Evolutionary conservation across 2,797 vertebrate genomes (phyloP).

Genomic region (Dromococcyx pavoninus): DNA sequence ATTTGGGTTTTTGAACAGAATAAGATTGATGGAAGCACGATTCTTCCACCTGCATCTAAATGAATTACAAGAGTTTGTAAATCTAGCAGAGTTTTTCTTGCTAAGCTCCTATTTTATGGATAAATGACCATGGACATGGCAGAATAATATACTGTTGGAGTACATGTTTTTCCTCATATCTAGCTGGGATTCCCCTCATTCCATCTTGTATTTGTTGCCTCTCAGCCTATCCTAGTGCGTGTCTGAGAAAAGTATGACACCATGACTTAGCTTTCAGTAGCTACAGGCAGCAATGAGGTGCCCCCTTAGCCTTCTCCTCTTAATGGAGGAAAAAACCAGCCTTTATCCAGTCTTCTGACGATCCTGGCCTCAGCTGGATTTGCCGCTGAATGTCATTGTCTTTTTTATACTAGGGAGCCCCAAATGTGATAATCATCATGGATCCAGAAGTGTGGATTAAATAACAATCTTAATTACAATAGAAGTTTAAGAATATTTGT

Average conservation of each 20-base stretch:
- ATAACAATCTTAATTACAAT: not conserved
- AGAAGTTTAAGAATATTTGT: not conserved
- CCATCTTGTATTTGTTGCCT: not conserved
- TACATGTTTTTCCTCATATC: not conserved
- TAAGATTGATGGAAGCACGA: not conserved
- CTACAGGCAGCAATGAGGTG: not conserved
- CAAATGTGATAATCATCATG: not conserved
- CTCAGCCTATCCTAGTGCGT: not conserved
- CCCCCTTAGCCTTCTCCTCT: not conserved
- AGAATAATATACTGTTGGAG: not conserved
- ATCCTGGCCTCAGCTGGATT: not conserved
- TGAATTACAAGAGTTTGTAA: not conserved
- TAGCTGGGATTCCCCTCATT: not conserved
- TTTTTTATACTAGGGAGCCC: not conserved
- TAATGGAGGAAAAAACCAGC: not conserved
- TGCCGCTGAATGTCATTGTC: rapidly evolving
- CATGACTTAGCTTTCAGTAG: not conserved
- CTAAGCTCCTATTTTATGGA: not conserved
- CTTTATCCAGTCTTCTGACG: not conserved
- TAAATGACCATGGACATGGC: not conserved
- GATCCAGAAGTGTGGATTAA: not conserved
- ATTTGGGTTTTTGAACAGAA: not conserved
- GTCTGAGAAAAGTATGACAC: not conserved
- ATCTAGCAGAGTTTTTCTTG: not conserved
- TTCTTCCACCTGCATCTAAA: not conserved